A percentile compares a stretch with the other conserved stretches of the same genome.
Evolutionary conservation across 2,797 vertebrate genomes (phyloP).

Genomic region (Sternarchorhynchus goeldii): DNA sequence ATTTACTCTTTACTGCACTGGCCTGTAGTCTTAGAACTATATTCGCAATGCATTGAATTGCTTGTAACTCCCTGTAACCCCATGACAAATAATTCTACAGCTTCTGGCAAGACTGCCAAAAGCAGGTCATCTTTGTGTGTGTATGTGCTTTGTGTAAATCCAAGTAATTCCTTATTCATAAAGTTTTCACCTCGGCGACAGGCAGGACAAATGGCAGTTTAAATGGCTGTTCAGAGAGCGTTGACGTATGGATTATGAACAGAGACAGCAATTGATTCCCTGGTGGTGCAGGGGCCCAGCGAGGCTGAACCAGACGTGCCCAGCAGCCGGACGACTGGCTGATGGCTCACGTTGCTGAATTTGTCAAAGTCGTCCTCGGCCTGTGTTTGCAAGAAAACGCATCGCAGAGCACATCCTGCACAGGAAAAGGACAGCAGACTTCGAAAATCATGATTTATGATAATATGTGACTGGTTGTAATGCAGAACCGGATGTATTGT

Average conservation of each 20-base stretch:
- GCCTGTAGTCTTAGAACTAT: neutral
- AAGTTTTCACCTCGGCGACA: conserved; percentile 59
- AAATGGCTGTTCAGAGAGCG: conserved; percentile 55
- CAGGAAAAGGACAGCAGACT: conserved; percentile 26
- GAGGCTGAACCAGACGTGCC: conserved; percentile 52
- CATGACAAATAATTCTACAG: conserved; percentile 47
- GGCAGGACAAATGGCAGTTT: conserved; percentile 58
- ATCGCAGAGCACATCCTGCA: conserved; percentile 14
- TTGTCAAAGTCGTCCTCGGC: conserved; percentile 56
- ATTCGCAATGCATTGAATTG: conserved; percentile 3
- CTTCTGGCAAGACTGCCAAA: conserved; percentile 42
- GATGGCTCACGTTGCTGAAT: conserved; percentile 45
- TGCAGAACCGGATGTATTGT: conserved; percentile 7
- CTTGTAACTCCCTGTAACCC: conserved; percentile 19
- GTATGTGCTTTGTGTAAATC: conserved; percentile 23
- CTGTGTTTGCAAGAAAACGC: conserved; percentile 40
- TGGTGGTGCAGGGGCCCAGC: conserved; percentile 25
- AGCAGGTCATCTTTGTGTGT: conserved; percentile 50
- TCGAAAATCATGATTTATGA: conserved; percentile 21
- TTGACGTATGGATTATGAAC: conserved; percentile 61
- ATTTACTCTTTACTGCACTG: neutral
- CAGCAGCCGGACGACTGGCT: conserved; percentile 39
- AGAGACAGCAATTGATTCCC: conserved; percentile 59
- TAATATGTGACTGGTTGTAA: conserved; percentile 1
- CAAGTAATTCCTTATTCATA: conserved; percentile 63